These are phyloP conservation scores for Brachionus paranguensis DNA, from an alignment of 1,140 invertebrate genomes.

Conservation along the genomic window DNA sequence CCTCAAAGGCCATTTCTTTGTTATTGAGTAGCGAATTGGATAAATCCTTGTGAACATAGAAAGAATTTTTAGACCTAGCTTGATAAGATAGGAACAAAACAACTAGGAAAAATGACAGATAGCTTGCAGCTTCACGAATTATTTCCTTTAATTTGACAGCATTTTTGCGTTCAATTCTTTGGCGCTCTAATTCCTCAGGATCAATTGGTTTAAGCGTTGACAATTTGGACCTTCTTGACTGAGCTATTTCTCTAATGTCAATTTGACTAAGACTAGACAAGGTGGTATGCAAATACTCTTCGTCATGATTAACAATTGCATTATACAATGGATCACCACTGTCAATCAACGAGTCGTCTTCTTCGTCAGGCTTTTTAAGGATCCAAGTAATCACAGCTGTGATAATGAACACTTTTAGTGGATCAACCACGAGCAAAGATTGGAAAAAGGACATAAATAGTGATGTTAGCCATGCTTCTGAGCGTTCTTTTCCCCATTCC, in stretches of 20 bases:
- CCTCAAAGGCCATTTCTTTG: constrained; percentile 29
- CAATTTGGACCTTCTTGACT: neutral
- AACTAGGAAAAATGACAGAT: constrained; percentile 50
- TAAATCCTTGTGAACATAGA: constrained; percentile 45
- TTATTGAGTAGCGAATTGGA: constrained; percentile 44
- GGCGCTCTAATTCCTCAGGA: constrained; percentile 44
- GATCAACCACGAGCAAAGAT: constrained; percentile 52
- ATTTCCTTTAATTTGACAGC: constrained; percentile 58
- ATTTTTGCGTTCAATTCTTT: constrained; percentile 51
- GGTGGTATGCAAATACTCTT: constrained; percentile 34
- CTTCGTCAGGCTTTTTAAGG: constrained; percentile 58
- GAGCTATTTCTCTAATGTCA: constrained; percentile 8
- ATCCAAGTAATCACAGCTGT: constrained; percentile 58
- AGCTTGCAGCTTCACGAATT: constrained; percentile 55
- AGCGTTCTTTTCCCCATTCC: constrained; percentile 54
- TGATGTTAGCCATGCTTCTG: constrained; percentile 53
- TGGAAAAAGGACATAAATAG: constrained; percentile 54
- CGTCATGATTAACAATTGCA: constrained; percentile 22
- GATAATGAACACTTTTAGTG: constrained; percentile 56
- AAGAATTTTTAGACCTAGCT: constrained; percentile 47
- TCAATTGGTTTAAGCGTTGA: constrained; percentile 46
- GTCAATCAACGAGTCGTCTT: constrained; percentile 45
- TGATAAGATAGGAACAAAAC: constrained; percentile 55
- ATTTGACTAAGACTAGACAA: constrained; percentile 33
- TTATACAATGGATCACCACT: constrained; percentile 35